phyloP scores from a whole-genome alignment of 2,113 vertebrate species.

The Zingel zingel region DNA sequence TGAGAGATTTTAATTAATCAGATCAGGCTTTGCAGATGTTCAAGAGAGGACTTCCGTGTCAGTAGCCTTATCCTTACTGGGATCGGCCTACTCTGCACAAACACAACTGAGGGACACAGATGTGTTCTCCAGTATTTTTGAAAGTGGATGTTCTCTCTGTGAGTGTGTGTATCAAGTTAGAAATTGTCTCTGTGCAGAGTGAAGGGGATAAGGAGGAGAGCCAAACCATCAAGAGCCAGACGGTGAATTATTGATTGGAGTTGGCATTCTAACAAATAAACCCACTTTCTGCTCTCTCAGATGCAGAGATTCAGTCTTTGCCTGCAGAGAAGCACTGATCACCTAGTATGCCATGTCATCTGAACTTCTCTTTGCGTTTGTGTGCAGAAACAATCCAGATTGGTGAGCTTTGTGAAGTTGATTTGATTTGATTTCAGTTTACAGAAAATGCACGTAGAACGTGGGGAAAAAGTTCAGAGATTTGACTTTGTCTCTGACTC shows the following conservation, averaged over 20 bases:
- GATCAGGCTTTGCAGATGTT: not conserved
- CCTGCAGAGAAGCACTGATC: too few species aligned
- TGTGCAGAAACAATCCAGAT: not conserved
- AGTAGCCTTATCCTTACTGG: too few species aligned
- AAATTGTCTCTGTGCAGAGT: not conserved
- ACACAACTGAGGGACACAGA: not conserved
- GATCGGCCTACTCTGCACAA: not conserved
- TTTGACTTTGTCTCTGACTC: not conserved
- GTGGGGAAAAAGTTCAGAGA: not conserved
- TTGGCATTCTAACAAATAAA: slow-evolving; percentile 8
- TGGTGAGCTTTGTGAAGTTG: too few species aligned
- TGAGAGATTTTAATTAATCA: not conserved
- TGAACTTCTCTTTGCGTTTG: too few species aligned
- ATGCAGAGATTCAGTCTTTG: not conserved
- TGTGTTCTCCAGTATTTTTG: too few species aligned
- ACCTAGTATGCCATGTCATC: too few species aligned
- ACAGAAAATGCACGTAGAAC: not conserved
- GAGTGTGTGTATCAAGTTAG: too few species aligned
- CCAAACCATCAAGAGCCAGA: slow-evolving; percentile 1
- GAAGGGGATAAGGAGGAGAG: not conserved
- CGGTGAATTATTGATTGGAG: too few species aligned
- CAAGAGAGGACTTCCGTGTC: not conserved
- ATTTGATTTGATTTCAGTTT: not conserved
- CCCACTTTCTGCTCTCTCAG: slow-evolving; percentile 3
- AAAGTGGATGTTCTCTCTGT: too few species aligned